These are phyloP conservation scores for Clitarchus hookeri DNA, from an alignment of 2,888 invertebrate species.

Conservation along the genomic window DNA sequence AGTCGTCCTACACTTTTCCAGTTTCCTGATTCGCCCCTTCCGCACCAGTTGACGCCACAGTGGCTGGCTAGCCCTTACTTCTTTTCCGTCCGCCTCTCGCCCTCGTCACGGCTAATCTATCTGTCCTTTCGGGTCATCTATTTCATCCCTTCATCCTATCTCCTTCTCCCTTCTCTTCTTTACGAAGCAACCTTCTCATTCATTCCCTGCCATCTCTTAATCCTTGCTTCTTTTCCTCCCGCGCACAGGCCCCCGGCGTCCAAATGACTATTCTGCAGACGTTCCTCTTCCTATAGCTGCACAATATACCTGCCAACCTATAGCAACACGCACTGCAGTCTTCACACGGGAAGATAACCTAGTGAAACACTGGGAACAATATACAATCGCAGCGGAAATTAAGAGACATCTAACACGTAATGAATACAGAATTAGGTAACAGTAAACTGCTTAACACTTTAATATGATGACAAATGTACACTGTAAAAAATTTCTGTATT, in stretches of 20 bases:
- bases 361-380: too few species aligned
- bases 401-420: too few species aligned
- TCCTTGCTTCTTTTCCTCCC: constrained; percentile 18
- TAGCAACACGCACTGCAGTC: not conserved
- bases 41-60: not conserved
- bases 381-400: too few species aligned
- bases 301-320: not conserved
- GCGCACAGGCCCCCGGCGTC: not conserved
- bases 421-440: too few species aligned
- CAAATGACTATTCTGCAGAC: not conserved
- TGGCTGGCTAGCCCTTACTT: not conserved
- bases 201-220: constrained; percentile 25
- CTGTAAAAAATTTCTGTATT: too few species aligned
- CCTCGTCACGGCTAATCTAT: constrained; percentile 32
- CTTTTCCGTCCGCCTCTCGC: not conserved
- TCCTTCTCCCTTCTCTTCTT: constrained; percentile 20
- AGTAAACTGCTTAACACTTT: too few species aligned
- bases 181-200: not conserved
- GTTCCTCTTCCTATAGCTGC: not conserved
- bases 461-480: too few species aligned
- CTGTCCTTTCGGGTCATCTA: constrained; percentile 37
- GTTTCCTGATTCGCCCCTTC: not conserved
- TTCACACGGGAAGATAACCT: not conserved
- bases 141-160: constrained; percentile 29
- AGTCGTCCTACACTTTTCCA: not conserved